phyloP scores from a whole-genome alignment of 2,888 invertebrate genomes.

The Coleophora flavipennella region DNA sequence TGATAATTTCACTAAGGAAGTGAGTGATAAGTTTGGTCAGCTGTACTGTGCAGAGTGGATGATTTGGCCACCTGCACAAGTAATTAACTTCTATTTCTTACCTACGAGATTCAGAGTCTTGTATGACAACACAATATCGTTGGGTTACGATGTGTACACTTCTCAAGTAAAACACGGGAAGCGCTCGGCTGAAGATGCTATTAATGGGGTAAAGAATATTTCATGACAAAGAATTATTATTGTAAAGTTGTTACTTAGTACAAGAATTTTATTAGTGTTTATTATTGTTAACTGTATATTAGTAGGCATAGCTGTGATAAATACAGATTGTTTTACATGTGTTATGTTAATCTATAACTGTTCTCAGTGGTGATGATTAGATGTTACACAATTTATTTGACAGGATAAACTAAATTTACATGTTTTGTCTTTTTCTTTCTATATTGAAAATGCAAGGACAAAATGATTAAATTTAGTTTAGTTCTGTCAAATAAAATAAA shows the following conservation, averaged over 20 bases:
- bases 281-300: background rate
- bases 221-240: slow-evolving; percentile 12
- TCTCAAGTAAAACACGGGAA: slow-evolving; percentile 83
- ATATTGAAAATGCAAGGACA: too few relatives aligned
- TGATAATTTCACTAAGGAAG: slow-evolving; percentile 78
- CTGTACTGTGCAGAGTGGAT: slow-evolving; percentile 92
- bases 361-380: too few relatives aligned
- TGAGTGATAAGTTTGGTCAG: slow-evolving; percentile 81
- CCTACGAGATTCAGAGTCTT: slow-evolving; percentile 89
- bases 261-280: background rate
- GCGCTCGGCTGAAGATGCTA: slow-evolving; percentile 15
- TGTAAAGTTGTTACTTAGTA: slow-evolving; percentile 4
- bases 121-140: slow-evolving; percentile 90
- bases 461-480: too few relatives aligned
- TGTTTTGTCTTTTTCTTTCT: too few relatives aligned
- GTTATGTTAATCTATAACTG: too few relatives aligned
- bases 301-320: slow-evolving; percentile 1
- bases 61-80: slow-evolving; percentile 95
- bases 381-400: too few relatives aligned
- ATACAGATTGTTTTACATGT: background rate
- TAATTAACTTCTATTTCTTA: slow-evolving; percentile 91
- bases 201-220: slow-evolving; percentile 1
- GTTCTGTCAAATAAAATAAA: too few relatives aligned
- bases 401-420: too few relatives aligned
- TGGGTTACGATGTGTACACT: slow-evolving; percentile 91